These are phyloP conservation scores for Ceratotherium simum DNA, from an alignment of 2,113 vertebrate species.

Conservation along the genomic window DNA sequence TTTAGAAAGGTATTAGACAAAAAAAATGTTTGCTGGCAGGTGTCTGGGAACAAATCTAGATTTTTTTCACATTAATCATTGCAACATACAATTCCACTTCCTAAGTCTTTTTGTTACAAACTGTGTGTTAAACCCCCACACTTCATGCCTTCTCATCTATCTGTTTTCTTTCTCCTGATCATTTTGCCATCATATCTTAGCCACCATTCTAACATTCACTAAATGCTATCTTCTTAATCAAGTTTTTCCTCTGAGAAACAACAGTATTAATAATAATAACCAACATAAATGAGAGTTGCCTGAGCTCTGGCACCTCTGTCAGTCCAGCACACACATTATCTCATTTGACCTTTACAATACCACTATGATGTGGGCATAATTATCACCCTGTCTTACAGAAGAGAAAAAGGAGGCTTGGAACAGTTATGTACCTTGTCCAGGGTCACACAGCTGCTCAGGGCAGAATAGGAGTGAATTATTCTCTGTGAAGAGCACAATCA, in stretches of 20 bases:
- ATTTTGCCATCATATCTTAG: neutral
- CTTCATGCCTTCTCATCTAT: neutral
- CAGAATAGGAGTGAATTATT: neutral
- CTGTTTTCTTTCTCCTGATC: neutral
- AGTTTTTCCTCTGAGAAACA: neutral
- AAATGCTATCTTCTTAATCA: neutral
- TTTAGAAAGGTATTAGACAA: constrained; percentile 1
- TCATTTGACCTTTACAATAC: neutral
- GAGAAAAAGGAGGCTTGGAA: neutral
- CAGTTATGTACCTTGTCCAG: neutral
- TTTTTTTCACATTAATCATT: neutral
- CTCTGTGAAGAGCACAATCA: neutral
- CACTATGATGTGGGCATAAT: neutral
- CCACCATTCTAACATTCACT: neutral
- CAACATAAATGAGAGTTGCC: neutral
- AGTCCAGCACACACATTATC: too few relatives aligned
- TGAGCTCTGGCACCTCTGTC: neutral
- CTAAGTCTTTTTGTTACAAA: constrained; percentile 1
- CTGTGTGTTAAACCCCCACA: neutral
- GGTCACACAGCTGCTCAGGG: neutral
- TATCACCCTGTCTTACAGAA: neutral
- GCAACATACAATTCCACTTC: neutral
- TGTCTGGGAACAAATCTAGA: neutral
- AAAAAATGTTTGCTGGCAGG: neutral
- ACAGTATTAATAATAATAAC: neutral